Evolutionary conservation across 2,888 invertebrate species (phyloP).

Genomic region (Drosophila atroscutellata): DNA sequence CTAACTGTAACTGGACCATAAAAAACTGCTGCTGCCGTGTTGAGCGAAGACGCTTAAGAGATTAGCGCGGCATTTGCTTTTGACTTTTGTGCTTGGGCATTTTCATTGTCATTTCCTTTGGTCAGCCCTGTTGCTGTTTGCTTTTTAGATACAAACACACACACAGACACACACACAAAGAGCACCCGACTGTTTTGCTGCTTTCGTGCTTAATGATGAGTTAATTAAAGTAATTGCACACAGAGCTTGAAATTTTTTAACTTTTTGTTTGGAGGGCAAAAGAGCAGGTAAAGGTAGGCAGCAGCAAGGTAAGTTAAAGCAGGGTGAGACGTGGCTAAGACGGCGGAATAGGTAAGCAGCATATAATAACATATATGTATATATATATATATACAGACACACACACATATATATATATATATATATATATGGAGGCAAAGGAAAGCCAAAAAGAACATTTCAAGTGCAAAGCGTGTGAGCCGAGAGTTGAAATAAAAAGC

Average conservation of each 20-base stretch:
- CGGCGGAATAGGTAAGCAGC: constrained; percentile 34
- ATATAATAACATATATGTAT: constrained; percentile 13
- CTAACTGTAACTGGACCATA: constrained; percentile 57
- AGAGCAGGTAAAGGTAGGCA: constrained; percentile 32
- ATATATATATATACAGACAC: background rate
- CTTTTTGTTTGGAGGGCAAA: constrained; percentile 32
- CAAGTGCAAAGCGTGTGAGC: constrained; percentile 74
- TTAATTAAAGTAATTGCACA: constrained; percentile 79
- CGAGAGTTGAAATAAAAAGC: constrained; percentile 69
- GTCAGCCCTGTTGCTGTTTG: constrained; percentile 8
- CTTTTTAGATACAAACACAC: constrained; percentile 33
- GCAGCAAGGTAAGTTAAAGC: constrained; percentile 3
- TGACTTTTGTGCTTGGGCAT: constrained; percentile 49
- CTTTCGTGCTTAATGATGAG: constrained; percentile 74
- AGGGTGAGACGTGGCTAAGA: constrained; percentile 14
- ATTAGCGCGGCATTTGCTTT: constrained; percentile 58
- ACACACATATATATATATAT: background rate
- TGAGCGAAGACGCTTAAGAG: constrained; percentile 36
- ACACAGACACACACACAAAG: constrained; percentile 5
- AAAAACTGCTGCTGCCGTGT: constrained; percentile 26
- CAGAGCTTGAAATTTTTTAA: constrained; percentile 54
- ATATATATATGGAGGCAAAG: constrained; percentile 29
- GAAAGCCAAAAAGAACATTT: constrained; percentile 66
- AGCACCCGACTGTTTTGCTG: constrained; percentile 41
- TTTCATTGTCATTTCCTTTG: constrained; percentile 75